Percentiles rank a stretch among this genome's conserved stretches.
Evolutionary conservation across 2,113 vertebrate species (phyloP).

Genomic region (Gavia stellata): DNA sequence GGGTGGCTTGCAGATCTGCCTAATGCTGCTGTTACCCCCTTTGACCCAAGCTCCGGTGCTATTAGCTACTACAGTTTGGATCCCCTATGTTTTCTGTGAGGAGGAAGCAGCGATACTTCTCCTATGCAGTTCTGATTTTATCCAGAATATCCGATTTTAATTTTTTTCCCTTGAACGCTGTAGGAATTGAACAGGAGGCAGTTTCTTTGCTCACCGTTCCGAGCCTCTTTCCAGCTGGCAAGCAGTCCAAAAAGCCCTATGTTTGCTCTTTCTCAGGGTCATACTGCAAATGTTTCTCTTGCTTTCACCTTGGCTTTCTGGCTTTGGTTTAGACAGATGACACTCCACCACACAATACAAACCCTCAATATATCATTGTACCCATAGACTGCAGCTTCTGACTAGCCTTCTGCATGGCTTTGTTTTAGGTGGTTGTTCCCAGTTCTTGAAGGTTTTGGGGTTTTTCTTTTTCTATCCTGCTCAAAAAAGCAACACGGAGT

Average conservation of each 20-base stretch:
- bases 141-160: background rate
- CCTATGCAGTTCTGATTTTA: background rate
- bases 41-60: background rate
- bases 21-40: background rate
- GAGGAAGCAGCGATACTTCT: background rate
- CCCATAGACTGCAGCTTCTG: background rate
- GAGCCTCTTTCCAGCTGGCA: constrained; percentile 44
- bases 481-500: background rate
- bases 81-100: background rate
- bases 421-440: background rate
- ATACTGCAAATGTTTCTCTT: constrained; percentile 44
- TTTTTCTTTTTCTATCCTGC: background rate
- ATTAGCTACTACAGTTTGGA: background rate
- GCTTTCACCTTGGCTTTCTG: constrained; percentile 50
- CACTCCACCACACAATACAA: background rate
- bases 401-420: background rate
- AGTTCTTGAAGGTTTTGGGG: background rate
- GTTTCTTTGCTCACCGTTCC: constrained; percentile 4
- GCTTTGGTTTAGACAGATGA: background rate
- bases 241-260: background rate
- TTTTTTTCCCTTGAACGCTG: background rate
- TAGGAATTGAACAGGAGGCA: constrained; percentile 24
- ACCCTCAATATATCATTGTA: background rate
- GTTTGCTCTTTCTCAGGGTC: constrained; percentile 60
- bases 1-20: background rate